Base-by-base conservation (phyloP, 2,888 invertebrate species). In the Resseliella maxima region DNA sequence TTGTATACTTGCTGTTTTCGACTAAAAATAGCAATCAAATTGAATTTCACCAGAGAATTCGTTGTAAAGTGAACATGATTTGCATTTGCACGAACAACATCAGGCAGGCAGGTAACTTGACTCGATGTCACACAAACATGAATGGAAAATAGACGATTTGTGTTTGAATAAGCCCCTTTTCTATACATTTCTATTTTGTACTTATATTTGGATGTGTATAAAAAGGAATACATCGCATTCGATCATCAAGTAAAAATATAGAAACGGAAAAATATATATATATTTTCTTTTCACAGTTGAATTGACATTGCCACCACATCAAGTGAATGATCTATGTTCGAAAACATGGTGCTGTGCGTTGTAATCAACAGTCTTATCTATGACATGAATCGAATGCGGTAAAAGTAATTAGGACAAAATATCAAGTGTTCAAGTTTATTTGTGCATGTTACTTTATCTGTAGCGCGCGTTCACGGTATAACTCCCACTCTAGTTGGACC, bases 361-460 rank as follows among this genome's bases (percentile, higher is more conserved):
- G 1, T 59, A 59, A n/a, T 59, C 72, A 72, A 72, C 31, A 38
- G 10, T 8, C 38, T 83, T 83, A 83, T 83, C 83, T 83, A 83
- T 83, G 83, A 83, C 38, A 83, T 38, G 83, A 38, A 38, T 83
- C 83, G 83, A 83, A 83, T 83, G 83, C 83, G 83, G 83, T 83
- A 83, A 83, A 83, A 83, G 36, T 83, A 83, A 83, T 83, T 83
- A 83, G 83, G 12, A 31, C 35, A 5, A 35, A 72, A 31, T 72
- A 72, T 35, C 35, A 35, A 3, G 72, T 83, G 18, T 36, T 12
- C 81, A 21, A 35, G 38, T 83, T 38, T 83, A n/a, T 81, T 35
- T 81, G 81, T 36, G 81, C 15, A 1, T 36, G 81, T 41, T 8
- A 41, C 41, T 41, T 41, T 41, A 12, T 45, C 45, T 45, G 45